Evolutionary conservation across 1,140 invertebrate species (phyloP), one percentile per base, ranked within the genome.

Genomic region (Alviniconcha marisindica): DNA sequence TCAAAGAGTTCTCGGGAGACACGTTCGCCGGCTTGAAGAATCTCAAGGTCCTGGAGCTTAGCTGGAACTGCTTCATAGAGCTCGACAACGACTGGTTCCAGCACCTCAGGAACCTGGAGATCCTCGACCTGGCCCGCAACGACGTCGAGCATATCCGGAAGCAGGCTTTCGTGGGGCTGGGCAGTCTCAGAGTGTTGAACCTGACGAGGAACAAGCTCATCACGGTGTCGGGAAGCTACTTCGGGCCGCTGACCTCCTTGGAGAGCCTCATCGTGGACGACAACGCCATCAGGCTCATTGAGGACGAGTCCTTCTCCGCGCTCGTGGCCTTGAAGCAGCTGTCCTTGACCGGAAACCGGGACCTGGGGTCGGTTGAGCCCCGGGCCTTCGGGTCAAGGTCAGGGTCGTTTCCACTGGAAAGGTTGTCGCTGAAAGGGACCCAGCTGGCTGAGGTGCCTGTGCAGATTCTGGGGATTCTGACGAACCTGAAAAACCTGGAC

Each of bases 111-210:
- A 21, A 31, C 38, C 78, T 80, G 5, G 12, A 80, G 4, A 36
- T 66, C 31, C n/a, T 80, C 0, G 78, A 80, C 28, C 38, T 80
- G 60, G 60, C 78, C 33, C 54, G 78, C 4, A 80, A 80, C 40
- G 40, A 28, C 36, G 69, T 80, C 77, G 60, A 80, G 24, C 33
- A 28, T n/a, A 42, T 80, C 36, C 24, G 40, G 10, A 14, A 5
- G 0, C 21, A 69, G 0, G 56, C 78, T 1, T 80, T 80, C 60
- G 10, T 15, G 1, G 78, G 78, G 2, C n/a, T 80, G 78, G 38
- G 0, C 0, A 42, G 36, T 18, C 36, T 80, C 18, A 63, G 42
- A 28, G 36, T 31, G 36, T 21, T 80, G 33, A 80, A 80, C 40
- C 38, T 80, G 1, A 66, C 60, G 3, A 33, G n/a, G 18, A 80